Base-by-base conservation (phyloP, 2,888 invertebrate genomes). In the Eucriotettix oculatus region DNA sequence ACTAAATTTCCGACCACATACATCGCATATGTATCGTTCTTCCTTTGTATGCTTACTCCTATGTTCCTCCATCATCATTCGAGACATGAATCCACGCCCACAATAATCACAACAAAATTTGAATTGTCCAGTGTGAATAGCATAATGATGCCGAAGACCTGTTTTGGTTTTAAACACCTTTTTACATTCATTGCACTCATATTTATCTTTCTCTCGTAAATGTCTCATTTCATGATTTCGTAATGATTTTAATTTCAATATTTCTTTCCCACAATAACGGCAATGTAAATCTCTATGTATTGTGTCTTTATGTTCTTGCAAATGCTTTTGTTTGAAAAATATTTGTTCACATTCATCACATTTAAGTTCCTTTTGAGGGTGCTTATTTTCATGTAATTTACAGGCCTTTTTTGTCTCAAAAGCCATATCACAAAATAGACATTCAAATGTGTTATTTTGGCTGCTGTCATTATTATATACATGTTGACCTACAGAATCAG, bases 1-100 rank as follows among this genome's bases (percentile, higher is more conserved):
- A 42, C 60, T 63, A 56, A 67, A 67, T 53, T 65, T 65, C 41
- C 64, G 61, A 41, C 66, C 67, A 61, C 67, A 67, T 0, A 65
- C 62, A 60, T 66, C 65, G 59, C 67, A 67, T 1, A 65, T 61
- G 54, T 66, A 67, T 10, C 66, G 57, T 57, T 65, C 64, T 57
- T 67, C 65, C 58, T 65, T 64, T 10, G 66, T 65, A 53, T 67
- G 67, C 55, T 60, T 64, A 40, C 64, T 63, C 16, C 61, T 61
- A 43, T 67, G 67, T 42, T 66, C 67, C 53, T 65, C 66, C 58
- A 66, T 57, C 58, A 66, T 64, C 58, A 65, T 63, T 10, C 62
- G 61, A 1, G 65, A 65, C 65, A 66, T 65, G 57, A 67, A 67
- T 10, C 66, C 66, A 14, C 64, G 57, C 11, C 64, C 65, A 57